Evolutionary conservation across 64 coral and sea anemone genomes (phyloP), one percentile per base, ranked within the genome.

Genomic region (Actinia equina): DNA sequence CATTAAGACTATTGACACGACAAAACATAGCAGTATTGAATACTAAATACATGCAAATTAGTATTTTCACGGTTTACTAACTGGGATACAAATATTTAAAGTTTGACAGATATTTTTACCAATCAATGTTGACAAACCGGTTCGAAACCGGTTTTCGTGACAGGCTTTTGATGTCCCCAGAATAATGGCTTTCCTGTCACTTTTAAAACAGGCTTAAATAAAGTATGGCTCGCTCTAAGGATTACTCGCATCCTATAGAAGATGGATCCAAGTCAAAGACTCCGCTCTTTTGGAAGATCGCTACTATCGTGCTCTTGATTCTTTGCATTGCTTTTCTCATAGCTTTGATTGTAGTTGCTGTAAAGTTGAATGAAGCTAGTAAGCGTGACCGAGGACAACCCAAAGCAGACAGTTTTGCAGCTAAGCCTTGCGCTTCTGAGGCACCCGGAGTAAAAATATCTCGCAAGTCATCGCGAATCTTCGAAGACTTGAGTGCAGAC

Each of bases 401-500:
- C 5, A 25, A 84, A 5, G 85, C 9, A 15, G 85, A 88, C 7
- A 26, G 18, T 1, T 95, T 89, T 43, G 26, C 57, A 20, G 86
- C 87, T 41, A 89, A 77, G 37, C 44, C 26, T 41, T 87, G 88
- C 43, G 30, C 7, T 0, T 7, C 65, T 37, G 87, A 46, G 17
- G 52, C 65, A 69, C 84, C 64, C 18, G 54, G 67, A 10, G 25
- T 67, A 4, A 27, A 64, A 71, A 63, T 60, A 71, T 26, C 85
- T 57, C 87, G 89, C 11, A 92, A 89, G n/a, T 92, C 94, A 19
- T 41, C 83, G 20, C 74, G 59, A 55, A 91, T 95, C 65, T 95
- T 95, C 51, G 83, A 89, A 84, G 94, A 97, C 53, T 79, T 97
- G 6, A 84, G 87, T 13, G 41, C 69, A 23, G 88, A 93, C 11